Percentiles rank a stretch among this genome's conserved stretches.
These are phyloP conservation scores for Mellivora capensis DNA, from an alignment of 2,113 vertebrate species.

Conservation along the genomic window DNA sequence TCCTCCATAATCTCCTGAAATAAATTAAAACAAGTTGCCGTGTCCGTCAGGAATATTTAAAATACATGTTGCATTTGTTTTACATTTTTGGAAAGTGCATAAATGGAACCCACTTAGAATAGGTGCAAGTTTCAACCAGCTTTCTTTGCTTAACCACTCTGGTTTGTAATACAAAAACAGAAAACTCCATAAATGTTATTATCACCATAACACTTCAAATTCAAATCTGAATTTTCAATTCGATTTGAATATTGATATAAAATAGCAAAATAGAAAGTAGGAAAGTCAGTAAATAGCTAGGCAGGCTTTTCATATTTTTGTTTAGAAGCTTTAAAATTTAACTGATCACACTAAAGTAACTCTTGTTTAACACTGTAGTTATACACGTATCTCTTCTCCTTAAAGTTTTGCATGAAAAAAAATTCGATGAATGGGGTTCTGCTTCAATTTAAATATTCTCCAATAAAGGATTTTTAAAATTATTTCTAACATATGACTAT, in stretches of 20 bases:
- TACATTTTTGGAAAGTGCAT: conserved; percentile 50
- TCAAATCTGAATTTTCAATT: neutral
- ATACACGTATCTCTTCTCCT: neutral
- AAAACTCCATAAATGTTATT: neutral
- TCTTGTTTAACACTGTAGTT: neutral
- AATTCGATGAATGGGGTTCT: neutral
- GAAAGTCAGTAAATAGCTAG: neutral
- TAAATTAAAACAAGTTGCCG: conserved; percentile 45
- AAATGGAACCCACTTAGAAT: conserved; percentile 15
- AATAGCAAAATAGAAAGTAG: neutral
- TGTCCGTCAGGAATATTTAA: conserved; percentile 49
- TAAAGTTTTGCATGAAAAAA: neutral
- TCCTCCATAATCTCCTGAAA: conserved; percentile 23
- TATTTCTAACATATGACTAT: conserved; percentile 3
- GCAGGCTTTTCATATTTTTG: neutral
- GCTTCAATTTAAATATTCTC: neutral
- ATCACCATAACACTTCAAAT: neutral
- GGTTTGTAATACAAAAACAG: conserved; percentile 33
- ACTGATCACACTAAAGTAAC: neutral
- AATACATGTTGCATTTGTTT: conserved; percentile 44
- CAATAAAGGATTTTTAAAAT: neutral
- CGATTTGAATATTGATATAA: neutral
- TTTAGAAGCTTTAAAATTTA: neutral
- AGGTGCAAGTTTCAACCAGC: neutral
- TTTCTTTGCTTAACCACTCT: conserved; percentile 21